Base-by-base conservation (phyloP, 2,797 vertebrate species). In the Tolypeutes matacus region DNA sequence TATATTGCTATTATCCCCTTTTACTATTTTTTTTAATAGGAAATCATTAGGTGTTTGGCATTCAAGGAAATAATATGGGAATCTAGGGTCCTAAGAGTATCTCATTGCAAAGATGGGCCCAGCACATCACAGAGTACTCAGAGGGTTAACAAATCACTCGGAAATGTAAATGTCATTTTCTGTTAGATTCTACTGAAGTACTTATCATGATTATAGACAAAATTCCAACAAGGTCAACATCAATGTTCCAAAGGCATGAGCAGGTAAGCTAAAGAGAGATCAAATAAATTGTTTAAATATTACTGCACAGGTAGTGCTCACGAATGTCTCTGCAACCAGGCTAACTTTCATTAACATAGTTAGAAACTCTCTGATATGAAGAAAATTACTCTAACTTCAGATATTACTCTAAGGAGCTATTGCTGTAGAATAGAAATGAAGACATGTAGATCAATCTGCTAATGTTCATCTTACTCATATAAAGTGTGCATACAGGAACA, bases 211-310 rank as follows among this genome's bases (percentile, higher is more conserved):
- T 98, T 98, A 98, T n/a, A 97, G 91, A 96, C 95, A 96, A 98
- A 98, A 97, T 97, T 98, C 97, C 98, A 97, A 96, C 95, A 95
- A 98, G 98, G 98, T 98, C 96, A 96, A 96, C 96, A 98, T 96
- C 94, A 82, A 53, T 96, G 97, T 94, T 75, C 73, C 93, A 98
- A 98, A 98, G 86, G 97, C 98, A 98, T 98, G 97, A 98, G 97
- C 96, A 98, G 97, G 97, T 98, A 98, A 98, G 98, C 98, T 98
- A 98, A 98, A 98, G 97, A 97, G 95, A 98, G 97, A 98, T 98
- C 95, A 98, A 97, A 97, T 96, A 98, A 98, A 98, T 98, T 98
- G 98, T 96, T 97, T 98, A 98, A 98, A 98, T 98, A 97, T 97
- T 97, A 97, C 93, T 92, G 96, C 96, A 95, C 96, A 98, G 98